Evolutionary conservation across 2,888 invertebrate genomes (phyloP).

Genomic region (Leptarthrus brevirostris): DNA sequence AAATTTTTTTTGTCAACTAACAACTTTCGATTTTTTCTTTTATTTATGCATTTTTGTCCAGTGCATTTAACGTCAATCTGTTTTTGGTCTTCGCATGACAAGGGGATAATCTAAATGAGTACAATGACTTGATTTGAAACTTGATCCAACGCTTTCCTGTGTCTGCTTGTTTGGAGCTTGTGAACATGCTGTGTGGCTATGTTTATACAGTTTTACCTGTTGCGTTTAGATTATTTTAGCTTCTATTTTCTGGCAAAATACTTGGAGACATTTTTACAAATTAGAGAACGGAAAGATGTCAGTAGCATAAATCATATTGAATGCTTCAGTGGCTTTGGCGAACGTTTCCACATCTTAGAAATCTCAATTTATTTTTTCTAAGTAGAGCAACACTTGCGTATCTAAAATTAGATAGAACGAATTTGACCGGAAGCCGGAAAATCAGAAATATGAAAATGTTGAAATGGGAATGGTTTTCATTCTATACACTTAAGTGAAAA

Average conservation of each 20-base stretch:
- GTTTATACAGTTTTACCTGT: too few relatives aligned
- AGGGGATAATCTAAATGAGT: conserved; percentile 20
- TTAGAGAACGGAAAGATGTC: conserved; percentile 5
- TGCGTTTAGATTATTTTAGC: too few relatives aligned
- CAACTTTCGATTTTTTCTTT: neutral
- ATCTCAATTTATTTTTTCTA: conserved; percentile 26
- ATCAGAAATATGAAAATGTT: conserved; percentile 9
- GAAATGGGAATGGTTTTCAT: neutral
- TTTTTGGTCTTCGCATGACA: conserved; percentile 9
- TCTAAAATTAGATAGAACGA: conserved; percentile 15
- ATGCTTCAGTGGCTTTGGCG: too few relatives aligned
- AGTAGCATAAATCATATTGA: conserved; percentile 21
- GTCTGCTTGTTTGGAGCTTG: neutral
- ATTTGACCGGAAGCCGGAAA: conserved; percentile 37
- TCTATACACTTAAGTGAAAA: neutral
- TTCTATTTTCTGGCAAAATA: too few relatives aligned
- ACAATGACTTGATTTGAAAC: conserved; percentile 37
- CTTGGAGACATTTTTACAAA: neutral
- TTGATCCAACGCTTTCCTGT: conserved; percentile 3
- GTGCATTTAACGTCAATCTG: conserved; percentile 1
- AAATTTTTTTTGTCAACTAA: neutral
- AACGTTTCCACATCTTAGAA: neutral
- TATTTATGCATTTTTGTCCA: conserved; percentile 8
- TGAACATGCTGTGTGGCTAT: too few relatives aligned
- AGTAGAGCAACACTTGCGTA: neutral